Evolutionary conservation across 2,797 vertebrate species (phyloP).

Genomic region (Picus viridis): DNA sequence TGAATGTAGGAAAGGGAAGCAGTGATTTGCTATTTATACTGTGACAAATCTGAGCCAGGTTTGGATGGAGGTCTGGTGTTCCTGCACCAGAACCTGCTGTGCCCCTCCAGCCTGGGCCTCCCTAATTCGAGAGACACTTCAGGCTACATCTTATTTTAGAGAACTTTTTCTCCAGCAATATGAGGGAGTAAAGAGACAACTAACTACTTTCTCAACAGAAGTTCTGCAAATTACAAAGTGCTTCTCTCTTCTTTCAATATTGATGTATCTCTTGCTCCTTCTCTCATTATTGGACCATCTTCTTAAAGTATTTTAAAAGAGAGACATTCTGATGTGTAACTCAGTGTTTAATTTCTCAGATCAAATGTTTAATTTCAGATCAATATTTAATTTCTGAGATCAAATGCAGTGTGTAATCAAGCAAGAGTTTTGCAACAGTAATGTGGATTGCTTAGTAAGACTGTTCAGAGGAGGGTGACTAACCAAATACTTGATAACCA

Average conservation of each 20-base stretch:
- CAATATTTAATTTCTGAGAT: background rate
- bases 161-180: background rate
- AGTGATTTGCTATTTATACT: background rate
- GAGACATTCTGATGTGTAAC: background rate
- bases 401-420: background rate
- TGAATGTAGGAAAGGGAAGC: background rate
- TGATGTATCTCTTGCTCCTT: background rate
- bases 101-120: background rate
- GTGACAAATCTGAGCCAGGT: background rate
- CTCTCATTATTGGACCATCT: background rate
- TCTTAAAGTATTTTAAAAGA: background rate
- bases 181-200: background rate
- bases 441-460: background rate
- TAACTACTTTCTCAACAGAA: background rate
- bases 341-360: background rate
- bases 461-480: background rate
- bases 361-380: background rate
- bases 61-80: background rate
- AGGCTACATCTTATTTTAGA: background rate
- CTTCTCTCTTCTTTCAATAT: background rate
- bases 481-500: background rate
- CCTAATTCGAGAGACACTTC: background rate
- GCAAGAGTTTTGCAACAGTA: background rate
- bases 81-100: background rate
- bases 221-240: accelerated